Base-by-base conservation (phyloP, 2,113 vertebrate genomes). In the Oreotrochilus melanogaster region DNA sequence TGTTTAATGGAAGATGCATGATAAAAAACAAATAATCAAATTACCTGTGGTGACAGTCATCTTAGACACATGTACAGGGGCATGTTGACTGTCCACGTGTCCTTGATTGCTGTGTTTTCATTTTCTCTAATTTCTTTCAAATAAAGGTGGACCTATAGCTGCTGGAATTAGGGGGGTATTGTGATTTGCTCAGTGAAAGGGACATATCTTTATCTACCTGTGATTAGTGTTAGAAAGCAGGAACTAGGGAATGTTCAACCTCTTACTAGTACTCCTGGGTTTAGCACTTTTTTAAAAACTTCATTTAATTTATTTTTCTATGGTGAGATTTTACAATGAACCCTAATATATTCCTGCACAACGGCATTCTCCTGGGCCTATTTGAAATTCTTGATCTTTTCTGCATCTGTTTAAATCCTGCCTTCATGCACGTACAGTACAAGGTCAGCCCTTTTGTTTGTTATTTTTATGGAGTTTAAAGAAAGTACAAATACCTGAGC, bases 401-500 rank as follows among this genome's bases (percentile, higher is more conserved):
- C 96, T 96, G 91, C 94, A 96, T 95, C 92, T 97, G 95, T 73
- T 95, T 94, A 96, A 95, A 88, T 93, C 96, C 93, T 95, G 96
- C 31, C 0, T 91, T 97, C 88, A 60, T 82, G 95, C 91, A 97
- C 85, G 85, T 96, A 95, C 87, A 84, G 89, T 82, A 82, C 82
- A 64, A 86, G 88, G 92, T 95, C 94, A 96, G 73, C 51, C 92
- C 53, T 91, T 95, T 93, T 93, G 91, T 95, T 95, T 97, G 95
- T 96, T 96, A 93, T 93, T 89, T 95, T 93, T 97, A 95, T 94
- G 95, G 95, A 96, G 92, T 97, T 97, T 97, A 97, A 97, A 95
- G 93, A 96, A 95, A 96, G 95, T 96, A 95, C 97, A 97, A 97
- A 97, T 97, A 97, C 93, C 94, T 97, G 95, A 97, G 89, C 28